Percentiles rank a stretch among this genome's conserved stretches.
Evolutionary conservation across 2,797 vertebrate genomes (phyloP).

Genomic region (Notamacropus eugenii): DNA sequence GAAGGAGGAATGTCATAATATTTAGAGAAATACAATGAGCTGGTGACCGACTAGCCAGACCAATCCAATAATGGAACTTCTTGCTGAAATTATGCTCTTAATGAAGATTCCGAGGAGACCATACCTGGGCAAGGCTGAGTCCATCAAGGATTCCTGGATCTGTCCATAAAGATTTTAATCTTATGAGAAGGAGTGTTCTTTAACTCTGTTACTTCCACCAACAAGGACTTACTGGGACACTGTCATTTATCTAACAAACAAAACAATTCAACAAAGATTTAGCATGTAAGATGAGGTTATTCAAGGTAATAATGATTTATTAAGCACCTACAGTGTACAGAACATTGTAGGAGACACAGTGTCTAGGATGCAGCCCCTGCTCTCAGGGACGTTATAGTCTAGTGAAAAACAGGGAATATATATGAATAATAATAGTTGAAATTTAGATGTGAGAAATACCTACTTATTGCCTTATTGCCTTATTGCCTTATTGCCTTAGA

Average conservation of each 20-base stretch:
- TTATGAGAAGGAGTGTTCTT: constrained; percentile 36
- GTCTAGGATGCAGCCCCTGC: not conserved
- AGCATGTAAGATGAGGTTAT: not conserved
- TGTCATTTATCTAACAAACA: not conserved
- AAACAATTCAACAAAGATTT: not conserved
- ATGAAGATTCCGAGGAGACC: not conserved
- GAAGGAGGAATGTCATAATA: constrained; percentile 69
- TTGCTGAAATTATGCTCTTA: constrained; percentile 44
- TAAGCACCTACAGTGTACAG: not conserved
- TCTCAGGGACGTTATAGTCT: not conserved
- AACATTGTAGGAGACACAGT: not conserved
- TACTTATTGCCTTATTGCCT: not conserved
- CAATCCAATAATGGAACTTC: constrained; percentile 43
- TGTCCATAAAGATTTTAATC: not conserved
- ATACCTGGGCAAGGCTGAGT: not conserved
- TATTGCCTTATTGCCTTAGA: not conserved
- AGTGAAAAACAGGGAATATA: not conserved
- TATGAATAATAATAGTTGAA: not conserved
- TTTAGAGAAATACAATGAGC: constrained; percentile 64
- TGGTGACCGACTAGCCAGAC: constrained; percentile 50
- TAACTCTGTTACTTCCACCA: not conserved
- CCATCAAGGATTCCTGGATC: not conserved
- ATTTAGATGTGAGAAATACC: not conserved
- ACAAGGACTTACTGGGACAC: not conserved
- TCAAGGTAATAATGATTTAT: not conserved